Evolutionary conservation across 2,797 vertebrate species (phyloP).

Genomic region (Florisuga fusca): DNA sequence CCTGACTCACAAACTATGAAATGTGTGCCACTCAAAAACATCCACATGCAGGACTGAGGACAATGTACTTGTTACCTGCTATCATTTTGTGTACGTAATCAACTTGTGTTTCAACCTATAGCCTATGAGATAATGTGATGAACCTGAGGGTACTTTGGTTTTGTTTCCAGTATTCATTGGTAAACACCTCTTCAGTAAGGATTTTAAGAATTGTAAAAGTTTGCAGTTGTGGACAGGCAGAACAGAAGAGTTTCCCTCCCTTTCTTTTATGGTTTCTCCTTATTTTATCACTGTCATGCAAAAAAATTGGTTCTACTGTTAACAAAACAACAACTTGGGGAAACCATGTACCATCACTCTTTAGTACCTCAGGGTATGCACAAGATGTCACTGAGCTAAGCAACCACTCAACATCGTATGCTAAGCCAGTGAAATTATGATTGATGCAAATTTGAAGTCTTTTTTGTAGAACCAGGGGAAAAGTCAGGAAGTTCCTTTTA

Average conservation of each 20-base stretch:
- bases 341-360: not conserved
- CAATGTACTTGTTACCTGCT: not conserved
- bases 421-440: not conserved
- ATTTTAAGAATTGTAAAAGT: not conserved
- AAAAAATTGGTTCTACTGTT: not conserved
- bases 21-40: not conserved
- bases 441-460: not conserved
- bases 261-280: not conserved
- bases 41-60: not conserved
- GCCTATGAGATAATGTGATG: not conserved
- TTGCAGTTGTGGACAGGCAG: not conserved
- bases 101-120: not conserved
- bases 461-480: not conserved
- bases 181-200: not conserved
- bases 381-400: not conserved
- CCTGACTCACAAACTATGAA: not conserved
- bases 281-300: not conserved
- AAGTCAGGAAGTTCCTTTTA: not conserved
- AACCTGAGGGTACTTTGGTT: not conserved
- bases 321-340: rapidly evolving
- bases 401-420: rapidly evolving
- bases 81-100: not conserved
- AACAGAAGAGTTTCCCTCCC: not conserved
- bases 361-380: no score
- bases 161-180: not conserved